Evolutionary conservation across 1,140 invertebrate species (phyloP).

Genomic region (Drosophila orosa): DNA sequence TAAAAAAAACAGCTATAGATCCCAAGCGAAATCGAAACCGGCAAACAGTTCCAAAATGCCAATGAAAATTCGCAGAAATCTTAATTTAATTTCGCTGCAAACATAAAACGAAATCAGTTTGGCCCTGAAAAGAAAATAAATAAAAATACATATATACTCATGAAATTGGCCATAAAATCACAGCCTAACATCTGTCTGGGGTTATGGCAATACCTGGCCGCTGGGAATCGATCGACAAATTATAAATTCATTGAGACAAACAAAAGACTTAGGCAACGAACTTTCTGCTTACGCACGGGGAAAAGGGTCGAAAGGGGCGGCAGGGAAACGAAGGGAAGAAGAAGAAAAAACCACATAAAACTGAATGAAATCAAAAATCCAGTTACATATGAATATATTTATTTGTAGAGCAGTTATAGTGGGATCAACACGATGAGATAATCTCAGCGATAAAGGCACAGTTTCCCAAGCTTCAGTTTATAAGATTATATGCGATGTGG

Average conservation of each 20-base stretch:
- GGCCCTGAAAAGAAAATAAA: constrained; percentile 24
- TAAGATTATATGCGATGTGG: neutral
- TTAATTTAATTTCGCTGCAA: constrained; percentile 25
- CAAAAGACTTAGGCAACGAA: constrained; percentile 79
- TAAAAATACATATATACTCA: neutral
- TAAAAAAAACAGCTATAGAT: neutral
- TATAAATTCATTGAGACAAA: constrained; percentile 67
- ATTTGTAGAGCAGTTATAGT: constrained; percentile 24
- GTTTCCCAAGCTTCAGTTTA: neutral
- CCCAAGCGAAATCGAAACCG: constrained; percentile 1
- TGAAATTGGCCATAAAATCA: constrained; percentile 37
- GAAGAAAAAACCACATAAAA: constrained; percentile 14
- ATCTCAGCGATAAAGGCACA: constrained; percentile 13
- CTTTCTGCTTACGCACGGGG: constrained; percentile 35
- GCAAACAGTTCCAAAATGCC: constrained; percentile 14
- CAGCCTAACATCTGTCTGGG: constrained; percentile 32
- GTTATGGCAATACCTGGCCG: constrained; percentile 8
- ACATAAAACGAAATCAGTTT: constrained; percentile 10
- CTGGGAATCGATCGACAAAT: constrained; percentile 53
- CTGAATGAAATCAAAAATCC: constrained; percentile 43
- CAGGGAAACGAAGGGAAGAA: neutral
- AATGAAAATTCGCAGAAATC: constrained; percentile 41
- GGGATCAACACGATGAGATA: constrained; percentile 44
- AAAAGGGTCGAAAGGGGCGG: neutral
- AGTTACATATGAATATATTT: constrained; percentile 34